Percentiles rank a stretch among this genome's conserved stretches.
phyloP scores from a whole-genome alignment of 2,113 vertebrate species.

The Prochilodus magdalenae region DNA sequence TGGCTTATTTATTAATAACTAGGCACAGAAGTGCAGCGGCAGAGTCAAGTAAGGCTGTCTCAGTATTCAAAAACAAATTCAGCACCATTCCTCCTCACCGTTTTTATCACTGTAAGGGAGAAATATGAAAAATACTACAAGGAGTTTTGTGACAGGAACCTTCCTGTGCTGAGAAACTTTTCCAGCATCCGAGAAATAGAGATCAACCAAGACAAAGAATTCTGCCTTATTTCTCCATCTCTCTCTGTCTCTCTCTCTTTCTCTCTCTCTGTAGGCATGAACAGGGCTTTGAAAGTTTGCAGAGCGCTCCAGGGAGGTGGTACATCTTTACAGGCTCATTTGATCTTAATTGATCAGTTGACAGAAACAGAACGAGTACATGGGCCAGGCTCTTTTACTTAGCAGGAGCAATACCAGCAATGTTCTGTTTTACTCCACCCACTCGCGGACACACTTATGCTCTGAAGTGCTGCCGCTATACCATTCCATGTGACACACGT shows the following conservation, averaged over 20 bases:
- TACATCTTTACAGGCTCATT: slow-evolving; percentile 62
- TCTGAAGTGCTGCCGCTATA: neutral
- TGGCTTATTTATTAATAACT: slow-evolving; percentile 4
- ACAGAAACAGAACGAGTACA: slow-evolving; percentile 60
- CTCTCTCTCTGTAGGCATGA: slow-evolving; percentile 47
- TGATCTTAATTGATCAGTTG: slow-evolving; percentile 75
- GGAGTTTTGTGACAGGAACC: neutral
- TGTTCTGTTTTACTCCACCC: slow-evolving; percentile 19
- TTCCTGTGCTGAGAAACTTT: slow-evolving; percentile 31
- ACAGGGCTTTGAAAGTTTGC: slow-evolving; percentile 50
- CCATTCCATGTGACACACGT: neutral
- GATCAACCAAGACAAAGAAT: slow-evolving; percentile 39
- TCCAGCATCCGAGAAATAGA: slow-evolving; percentile 32
- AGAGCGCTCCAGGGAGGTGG: slow-evolving; percentile 54
- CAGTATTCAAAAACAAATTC: neutral
- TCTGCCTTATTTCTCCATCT: slow-evolving; percentile 40
- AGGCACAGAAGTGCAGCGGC: neutral
- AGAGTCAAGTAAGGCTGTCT: neutral
- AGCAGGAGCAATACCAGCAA: slow-evolving; percentile 6
- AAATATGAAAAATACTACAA: neutral
- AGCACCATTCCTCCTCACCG: neutral
- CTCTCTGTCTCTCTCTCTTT: slow-evolving; percentile 33
- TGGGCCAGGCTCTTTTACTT: slow-evolving; percentile 50
- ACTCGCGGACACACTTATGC: slow-evolving; percentile 16
- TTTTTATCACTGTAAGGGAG: slow-evolving; percentile 6